Percentiles rank a stretch among this genome's conserved stretches.
Evolutionary conservation across 2,113 vertebrate species (phyloP).

Genomic region (Larimichthys polyactis): DNA sequence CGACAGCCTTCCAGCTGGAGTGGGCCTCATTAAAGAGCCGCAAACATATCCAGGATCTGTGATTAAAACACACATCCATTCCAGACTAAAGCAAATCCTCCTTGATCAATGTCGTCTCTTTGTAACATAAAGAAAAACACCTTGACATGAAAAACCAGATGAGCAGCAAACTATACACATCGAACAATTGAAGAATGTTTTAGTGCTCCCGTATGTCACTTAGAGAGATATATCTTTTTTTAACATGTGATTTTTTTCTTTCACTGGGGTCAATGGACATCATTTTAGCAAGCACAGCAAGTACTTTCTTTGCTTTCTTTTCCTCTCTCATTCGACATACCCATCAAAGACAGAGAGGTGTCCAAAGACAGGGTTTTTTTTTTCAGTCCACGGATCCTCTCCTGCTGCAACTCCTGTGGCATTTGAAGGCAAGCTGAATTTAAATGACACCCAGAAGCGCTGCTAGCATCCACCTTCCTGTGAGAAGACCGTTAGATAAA

Average conservation of each 20-base stretch:
- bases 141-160: slow-evolving; percentile 23
- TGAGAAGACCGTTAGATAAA: slow-evolving; percentile 48
- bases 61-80: slow-evolving; percentile 60
- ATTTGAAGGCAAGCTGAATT: slow-evolving; percentile 51
- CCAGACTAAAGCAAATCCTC: slow-evolving; percentile 30
- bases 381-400: not conserved
- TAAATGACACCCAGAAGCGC: slow-evolving; percentile 51
- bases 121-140: slow-evolving; percentile 40
- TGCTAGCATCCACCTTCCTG: slow-evolving; percentile 18
- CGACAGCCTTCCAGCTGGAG: slow-evolving; percentile 69
- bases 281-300: not conserved
- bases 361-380: not conserved
- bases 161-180: slow-evolving; percentile 16
- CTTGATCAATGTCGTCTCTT: slow-evolving; percentile 49
- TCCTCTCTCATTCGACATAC: not conserved
- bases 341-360: slow-evolving; percentile 9
- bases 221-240: not conserved
- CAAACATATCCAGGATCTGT: slow-evolving; percentile 58
- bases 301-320: slow-evolving; percentile 12
- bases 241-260: not conserved
- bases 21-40: slow-evolving; percentile 65
- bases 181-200: slow-evolving; percentile 27
- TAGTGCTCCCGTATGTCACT: not conserved
- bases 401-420: not conserved
- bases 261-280: not conserved